Evolutionary conservation across 1,140 invertebrate genomes (phyloP), one percentile per base, ranked within the genome.

Genomic region (Adoxophyes honmai): DNA sequence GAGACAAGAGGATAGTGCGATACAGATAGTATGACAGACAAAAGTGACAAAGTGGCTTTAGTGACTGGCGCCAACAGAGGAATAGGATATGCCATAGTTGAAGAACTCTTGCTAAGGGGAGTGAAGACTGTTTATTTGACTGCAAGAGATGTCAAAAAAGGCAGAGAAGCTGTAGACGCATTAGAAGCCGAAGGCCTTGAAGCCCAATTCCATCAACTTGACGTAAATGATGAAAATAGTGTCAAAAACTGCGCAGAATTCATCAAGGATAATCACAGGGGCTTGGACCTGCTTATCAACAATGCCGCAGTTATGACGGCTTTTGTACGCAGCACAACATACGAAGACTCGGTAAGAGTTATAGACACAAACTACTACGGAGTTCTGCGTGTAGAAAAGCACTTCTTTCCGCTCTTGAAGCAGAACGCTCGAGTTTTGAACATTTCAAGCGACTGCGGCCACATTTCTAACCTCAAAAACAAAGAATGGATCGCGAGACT

Each of bases 41-140:
- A n/a, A n/a, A n/a, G n/a, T n/a, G 64, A 64, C 36, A 86, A 80
- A 84, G 64, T 90, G 9, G 88, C 88, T 18, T 59, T 88, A 15
- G 93, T 96, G 8, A 95, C 94, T 15, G 94, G 94, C 9, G 78
- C 91, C n/a, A 95, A 95, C 72, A 95, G 94, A 91, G 94, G 94
- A 0, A 91, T 96, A 63, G 95, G 95, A 4, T 94, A 90, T 81
- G 93, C 90, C 1, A 92, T 94, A 36, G 93, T 94, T 0, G 92
- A 93, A 78, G 90, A 86, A 5, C 81, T 95, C 8, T 94, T 92
- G 57, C 73, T 91, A 62, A 81, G 91, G 70, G 93, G 91, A 66
- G 60, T 91, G 16, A 93, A 93, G 10, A 84, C 86, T 53, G 93
- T 94, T 2, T 93, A 92, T 63, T 74, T 94, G 10, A 94, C 93